Conservation (phyloP, 2,888 invertebrate genomes). For the Nemotelus nigrinus region DNA sequence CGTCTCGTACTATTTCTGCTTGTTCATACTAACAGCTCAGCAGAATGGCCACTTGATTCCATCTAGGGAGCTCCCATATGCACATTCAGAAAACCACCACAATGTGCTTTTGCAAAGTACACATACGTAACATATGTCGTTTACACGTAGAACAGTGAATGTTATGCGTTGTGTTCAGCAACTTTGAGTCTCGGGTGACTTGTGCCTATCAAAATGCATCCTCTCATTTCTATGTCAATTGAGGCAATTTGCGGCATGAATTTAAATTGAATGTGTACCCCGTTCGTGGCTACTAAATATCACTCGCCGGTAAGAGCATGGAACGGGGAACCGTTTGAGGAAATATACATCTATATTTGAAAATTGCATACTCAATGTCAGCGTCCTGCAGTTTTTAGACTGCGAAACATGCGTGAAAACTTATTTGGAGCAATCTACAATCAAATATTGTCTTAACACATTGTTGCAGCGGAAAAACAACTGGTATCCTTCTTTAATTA, state of each 20-base stretch:
- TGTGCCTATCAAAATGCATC: conserved; percentile 30
- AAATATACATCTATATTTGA: not conserved
- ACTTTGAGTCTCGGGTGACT: not conserved
- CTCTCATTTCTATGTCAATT: conserved; percentile 39
- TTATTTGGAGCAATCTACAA: too few species aligned
- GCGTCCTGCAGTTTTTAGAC: not conserved
- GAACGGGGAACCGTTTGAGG: not conserved
- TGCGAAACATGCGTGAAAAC: too few species aligned
- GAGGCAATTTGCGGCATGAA: conserved; percentile 38
- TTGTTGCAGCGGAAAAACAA: too few species aligned
- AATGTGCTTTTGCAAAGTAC: not conserved
- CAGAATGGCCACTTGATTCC: conserved; percentile 11
- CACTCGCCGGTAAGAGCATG: not conserved
- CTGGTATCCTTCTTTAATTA: too few species aligned
- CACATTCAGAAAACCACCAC: not conserved
- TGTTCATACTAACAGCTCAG: conserved; percentile 11
- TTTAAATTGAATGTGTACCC: conserved; percentile 23
- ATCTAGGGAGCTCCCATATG: not conserved
- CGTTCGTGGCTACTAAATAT: conserved; percentile 2
- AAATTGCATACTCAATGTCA: conserved; percentile 12
- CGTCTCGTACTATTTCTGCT: conserved; percentile 32
- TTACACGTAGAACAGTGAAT: not conserved
- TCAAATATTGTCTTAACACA: too few species aligned
- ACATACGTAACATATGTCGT: not conserved
- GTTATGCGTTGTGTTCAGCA: not conserved